phyloP scores from a whole-genome alignment of 2,888 invertebrate genomes.

The Electrophaes corylata region DNA sequence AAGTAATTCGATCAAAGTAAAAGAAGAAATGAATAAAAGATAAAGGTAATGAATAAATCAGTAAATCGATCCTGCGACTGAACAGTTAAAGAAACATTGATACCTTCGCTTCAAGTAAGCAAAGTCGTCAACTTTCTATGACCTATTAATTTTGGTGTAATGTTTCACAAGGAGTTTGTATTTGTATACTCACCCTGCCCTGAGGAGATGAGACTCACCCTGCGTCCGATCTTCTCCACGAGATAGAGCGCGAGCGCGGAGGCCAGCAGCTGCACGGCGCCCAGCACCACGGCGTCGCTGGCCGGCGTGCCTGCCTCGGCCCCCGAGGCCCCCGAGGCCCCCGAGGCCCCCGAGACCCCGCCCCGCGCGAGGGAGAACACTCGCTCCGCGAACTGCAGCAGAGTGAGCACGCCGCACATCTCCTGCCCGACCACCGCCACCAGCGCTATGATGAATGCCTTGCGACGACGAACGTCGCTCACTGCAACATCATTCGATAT shows the following conservation, averaged over 20 bases:
- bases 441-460: constrained; percentile 56
- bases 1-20: no score
- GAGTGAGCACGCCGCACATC: constrained; percentile 64
- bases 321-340: constrained; percentile 30
- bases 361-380: constrained; percentile 58
- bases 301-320: constrained; percentile 29
- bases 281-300: constrained; percentile 38
- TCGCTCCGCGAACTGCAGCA: constrained; percentile 71
- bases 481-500: constrained; percentile 45
- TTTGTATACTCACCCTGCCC: no score
- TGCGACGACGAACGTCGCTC: constrained; percentile 51
- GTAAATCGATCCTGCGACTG: no score
- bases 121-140: no score
- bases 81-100: no score
- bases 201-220: no score
- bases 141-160: no score
- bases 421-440: constrained; percentile 67
- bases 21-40: no score
- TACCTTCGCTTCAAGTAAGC: no score
- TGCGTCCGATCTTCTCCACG: constrained; percentile 62
- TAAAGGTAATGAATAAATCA: no score
- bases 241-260: constrained; percentile 58
- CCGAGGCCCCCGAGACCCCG: not conserved
- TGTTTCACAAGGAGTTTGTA: no score
- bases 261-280: constrained; percentile 39